phyloP scores from a whole-genome alignment of 1,140 invertebrate genomes.

The Meloidogyne hapla region DNA sequence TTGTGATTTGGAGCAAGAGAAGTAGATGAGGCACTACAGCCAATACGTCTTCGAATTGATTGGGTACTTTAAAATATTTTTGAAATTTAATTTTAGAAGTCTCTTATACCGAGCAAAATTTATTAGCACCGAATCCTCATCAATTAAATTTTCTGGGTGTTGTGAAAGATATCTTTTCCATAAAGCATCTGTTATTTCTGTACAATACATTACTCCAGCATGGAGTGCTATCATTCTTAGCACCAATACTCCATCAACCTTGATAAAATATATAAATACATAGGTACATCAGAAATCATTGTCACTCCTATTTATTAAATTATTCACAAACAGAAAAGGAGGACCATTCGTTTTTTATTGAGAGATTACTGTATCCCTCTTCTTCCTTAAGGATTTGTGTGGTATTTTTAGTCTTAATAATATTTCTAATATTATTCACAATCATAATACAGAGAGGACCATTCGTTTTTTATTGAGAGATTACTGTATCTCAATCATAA shows the following conservation, averaged over 20 bases:
- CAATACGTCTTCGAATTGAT: constrained; percentile 45
- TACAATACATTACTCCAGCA: constrained; percentile 64
- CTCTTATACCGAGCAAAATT: constrained; percentile 58
- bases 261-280: background rate
- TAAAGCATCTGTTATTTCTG: constrained; percentile 63
- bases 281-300: no score
- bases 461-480: no score
- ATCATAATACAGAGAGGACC: no score
- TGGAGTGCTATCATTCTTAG: constrained; percentile 62
- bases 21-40: constrained; percentile 37
- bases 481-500: no score
- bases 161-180: constrained; percentile 63
- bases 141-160: constrained; percentile 63
- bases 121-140: constrained; percentile 63
- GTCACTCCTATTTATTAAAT: no score
- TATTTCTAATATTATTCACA: no score
- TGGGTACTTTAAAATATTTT: constrained; percentile 41
- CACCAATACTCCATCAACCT: constrained; percentile 62
- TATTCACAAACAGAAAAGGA: no score
- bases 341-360: no score
- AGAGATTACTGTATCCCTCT: no score
- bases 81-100: background rate
- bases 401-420: no score
- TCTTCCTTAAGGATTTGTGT: no score
- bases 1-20: constrained; percentile 55